Base-by-base conservation (phyloP, 2,888 invertebrate species). In the Oasisia sp. region DNA sequence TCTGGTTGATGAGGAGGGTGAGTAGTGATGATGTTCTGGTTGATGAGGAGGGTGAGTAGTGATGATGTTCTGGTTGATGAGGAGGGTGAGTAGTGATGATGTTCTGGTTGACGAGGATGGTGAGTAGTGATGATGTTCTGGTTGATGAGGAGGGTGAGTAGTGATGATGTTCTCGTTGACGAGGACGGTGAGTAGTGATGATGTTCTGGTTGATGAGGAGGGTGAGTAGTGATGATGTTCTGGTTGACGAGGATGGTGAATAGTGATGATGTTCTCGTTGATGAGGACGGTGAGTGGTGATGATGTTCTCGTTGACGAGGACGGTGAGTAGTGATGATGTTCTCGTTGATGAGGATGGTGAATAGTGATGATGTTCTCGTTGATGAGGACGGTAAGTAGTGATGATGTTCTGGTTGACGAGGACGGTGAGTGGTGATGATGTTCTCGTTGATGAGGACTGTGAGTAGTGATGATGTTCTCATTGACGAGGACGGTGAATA, bases 251-350 rank as follows among this genome's bases (percentile, higher is more conserved):
- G 32, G 58, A 19, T 11, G 90, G 92, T 92, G 32, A 92, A 91
- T 56, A 19, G 2, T 56, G 0, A 56, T 19, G n/a, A 97, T 93
- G 91, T 92, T 32, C 89, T 93, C n/a, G 92, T 58, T 11, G 92
- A 92, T n/a, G 91, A 89, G 32, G 58, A 19, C 19, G 90, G 92
- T 92, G 32, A 92, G 92, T 56, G 9, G 2, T 56, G 0, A 56
- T 19, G n/a, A 97, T 93, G 91, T 92, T 32, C 89, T 93, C n/a
- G 92, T 58, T 11, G 92, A 92, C 14, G 91, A 89, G 32, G 58
- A 19, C 19, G 90, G 92, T 92, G 32, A 92, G 92, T 56, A 19
- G 2, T 56, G 0, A 56, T 19, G n/a, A 97, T 93, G 91, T 92
- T 32, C 89, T 93, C n/a, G 92, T 58, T 11, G 92, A 92, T n/a